These are phyloP conservation scores for Pararge aegeria DNA, from an alignment of 1,140 invertebrate species.

Conservation along the genomic window DNA sequence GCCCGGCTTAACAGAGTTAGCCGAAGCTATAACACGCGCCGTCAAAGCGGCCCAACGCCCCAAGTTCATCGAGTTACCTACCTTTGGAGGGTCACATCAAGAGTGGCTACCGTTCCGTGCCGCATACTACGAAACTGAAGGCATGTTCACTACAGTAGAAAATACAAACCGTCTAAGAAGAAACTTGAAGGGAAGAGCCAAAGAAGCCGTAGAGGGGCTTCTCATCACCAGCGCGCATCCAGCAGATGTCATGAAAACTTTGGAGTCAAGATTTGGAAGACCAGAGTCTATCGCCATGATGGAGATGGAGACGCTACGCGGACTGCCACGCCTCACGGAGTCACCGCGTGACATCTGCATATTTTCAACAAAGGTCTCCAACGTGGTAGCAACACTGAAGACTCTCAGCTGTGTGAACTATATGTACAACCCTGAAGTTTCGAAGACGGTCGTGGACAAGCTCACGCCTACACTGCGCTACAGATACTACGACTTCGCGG, in stretches of 20 bases:
- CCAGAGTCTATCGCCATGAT: constrained; percentile 21
- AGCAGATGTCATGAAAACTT: constrained; percentile 17
- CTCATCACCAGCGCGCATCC: constrained; percentile 17
- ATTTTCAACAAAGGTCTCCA: background rate
- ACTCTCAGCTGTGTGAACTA: no score
- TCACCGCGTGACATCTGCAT: constrained; percentile 17
- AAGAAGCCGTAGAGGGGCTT: constrained; percentile 25
- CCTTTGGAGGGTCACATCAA: constrained; percentile 11
- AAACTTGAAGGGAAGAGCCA: constrained; percentile 12
- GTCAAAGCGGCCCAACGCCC: background rate
- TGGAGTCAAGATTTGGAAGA: constrained; percentile 22
- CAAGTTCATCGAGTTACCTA: constrained; percentile 14
- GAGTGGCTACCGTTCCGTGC: constrained; percentile 27
- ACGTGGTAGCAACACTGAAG: background rate
- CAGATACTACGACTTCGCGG: constrained; percentile 21
- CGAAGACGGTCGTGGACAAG: constrained; percentile 21
- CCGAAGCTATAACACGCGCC: no score
- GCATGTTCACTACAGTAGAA: constrained; percentile 2
- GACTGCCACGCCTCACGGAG: constrained; percentile 19
- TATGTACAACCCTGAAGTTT: constrained; percentile 21
- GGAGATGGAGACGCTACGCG: constrained; percentile 19
- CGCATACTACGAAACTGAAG: constrained; percentile 19
- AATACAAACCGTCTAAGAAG: constrained; percentile 19
- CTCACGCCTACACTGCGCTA: constrained; percentile 21
- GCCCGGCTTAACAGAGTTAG: no score